Percentiles rank a stretch among this genome's conserved stretches.
These are phyloP conservation scores for Bagarius yarrelli DNA, from an alignment of 2,113 vertebrate genomes.

Conservation along the genomic window DNA sequence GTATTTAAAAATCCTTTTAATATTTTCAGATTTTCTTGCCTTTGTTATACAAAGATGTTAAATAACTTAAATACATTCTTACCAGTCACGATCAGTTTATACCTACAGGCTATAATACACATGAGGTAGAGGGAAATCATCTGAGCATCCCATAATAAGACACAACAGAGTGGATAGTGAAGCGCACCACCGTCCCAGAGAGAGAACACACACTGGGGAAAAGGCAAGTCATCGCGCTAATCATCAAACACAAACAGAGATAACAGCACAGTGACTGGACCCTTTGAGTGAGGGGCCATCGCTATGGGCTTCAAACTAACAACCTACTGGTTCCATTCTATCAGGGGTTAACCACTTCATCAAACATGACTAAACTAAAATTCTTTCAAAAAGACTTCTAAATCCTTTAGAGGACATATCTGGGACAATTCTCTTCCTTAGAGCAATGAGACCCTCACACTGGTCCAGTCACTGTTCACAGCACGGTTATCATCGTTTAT, in stretches of 20 bases:
- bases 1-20: slow-evolving; percentile 99
- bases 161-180: slow-evolving; percentile 79
- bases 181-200: slow-evolving; percentile 70
- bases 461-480: slow-evolving; percentile 24
- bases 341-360: not conserved
- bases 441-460: not conserved
- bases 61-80: slow-evolving; percentile 99
- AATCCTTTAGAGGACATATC: no score
- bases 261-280: slow-evolving; percentile 30
- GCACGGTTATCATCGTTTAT: slow-evolving; percentile 8
- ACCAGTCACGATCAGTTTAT: slow-evolving; percentile 98
- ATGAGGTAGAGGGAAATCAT: slow-evolving; percentile 99
- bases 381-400: not conserved
- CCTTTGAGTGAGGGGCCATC: not conserved
- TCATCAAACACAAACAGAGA: slow-evolving; percentile 40
- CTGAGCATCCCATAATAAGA: slow-evolving; percentile 86
- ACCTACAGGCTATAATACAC: slow-evolving; percentile 96
- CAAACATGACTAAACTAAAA: not conserved
- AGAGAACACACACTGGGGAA: not conserved
- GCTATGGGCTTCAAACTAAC: not conserved
- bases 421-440: not conserved
- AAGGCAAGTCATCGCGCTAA: not conserved
- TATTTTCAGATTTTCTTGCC: slow-evolving; percentile 92
- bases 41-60: slow-evolving; percentile 99
- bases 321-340: not conserved